These are phyloP conservation scores for rabbit (Oryctolagus cuniculus) DNA, from an alignment of 2,113 vertebrate genomes.

Conservation along the genomic window mOryCun1.1 NC_091439.1:19619501-19620000, in stretches of 20 bases:
- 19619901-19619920: background rate
- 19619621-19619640: constrained; percentile 21
- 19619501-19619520: constrained; percentile 6
- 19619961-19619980: constrained; percentile 34
- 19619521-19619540: constrained; percentile 42
- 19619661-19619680: background rate
- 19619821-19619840: background rate
- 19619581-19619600: background rate
- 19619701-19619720: constrained; percentile 1
- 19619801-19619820: background rate
- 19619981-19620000: background rate
- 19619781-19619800: constrained; percentile 26
- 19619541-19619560: constrained; percentile 49
- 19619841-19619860: background rate
- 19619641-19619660: background rate
- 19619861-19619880: constrained; percentile 44
- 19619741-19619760: background rate
- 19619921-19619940: background rate
- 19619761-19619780: constrained; percentile 21
- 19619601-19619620: constrained; percentile 37
- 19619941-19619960: background rate
- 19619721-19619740: background rate
- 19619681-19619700: background rate
- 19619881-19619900: background rate
- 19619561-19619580: constrained; percentile 13